Evolutionary conservation across 2,113 vertebrate genomes (phyloP).

Genomic region (cat (Felis catus)): DNA sequence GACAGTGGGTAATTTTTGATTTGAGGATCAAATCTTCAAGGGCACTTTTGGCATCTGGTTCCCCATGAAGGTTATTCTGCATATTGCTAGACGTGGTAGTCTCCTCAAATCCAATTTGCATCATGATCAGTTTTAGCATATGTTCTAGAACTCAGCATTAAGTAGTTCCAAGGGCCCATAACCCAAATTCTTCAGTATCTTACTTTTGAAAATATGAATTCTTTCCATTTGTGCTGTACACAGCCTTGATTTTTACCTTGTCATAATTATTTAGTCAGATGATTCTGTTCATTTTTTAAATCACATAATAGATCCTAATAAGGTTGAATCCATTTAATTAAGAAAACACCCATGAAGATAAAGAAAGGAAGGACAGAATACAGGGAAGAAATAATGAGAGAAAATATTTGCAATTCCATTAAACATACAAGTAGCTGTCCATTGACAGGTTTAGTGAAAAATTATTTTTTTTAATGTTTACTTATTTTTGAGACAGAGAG

Average conservation of each 20-base stretch:
- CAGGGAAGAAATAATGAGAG: background rate
- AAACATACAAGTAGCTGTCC: background rate
- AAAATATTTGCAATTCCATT: slow-evolving; percentile 14
- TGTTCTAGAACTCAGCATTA: background rate
- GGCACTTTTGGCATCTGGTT: background rate
- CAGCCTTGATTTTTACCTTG: slow-evolving; percentile 11
- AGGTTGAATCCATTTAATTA: slow-evolving; percentile 32
- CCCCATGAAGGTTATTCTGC: background rate
- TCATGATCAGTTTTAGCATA: background rate
- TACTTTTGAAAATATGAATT: slow-evolving; percentile 29
- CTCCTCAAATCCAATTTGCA: background rate
- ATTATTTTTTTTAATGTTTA: too few relatives aligned
- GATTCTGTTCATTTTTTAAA: background rate
- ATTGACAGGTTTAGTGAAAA: background rate
- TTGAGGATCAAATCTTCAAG: background rate
- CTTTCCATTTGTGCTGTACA: background rate
- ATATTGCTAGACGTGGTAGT: background rate
- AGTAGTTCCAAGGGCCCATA: background rate
- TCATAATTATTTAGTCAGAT: background rate
- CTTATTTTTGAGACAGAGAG: too few relatives aligned
- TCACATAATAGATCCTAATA: background rate
- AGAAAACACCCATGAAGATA: background rate
- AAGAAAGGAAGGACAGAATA: background rate
- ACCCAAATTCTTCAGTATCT: background rate
- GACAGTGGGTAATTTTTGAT: background rate